Evolutionary conservation across 2,797 vertebrate genomes (phyloP), one percentile per base, ranked within the genome.

Genomic region (Xiphophorus birchmanni): DNA sequence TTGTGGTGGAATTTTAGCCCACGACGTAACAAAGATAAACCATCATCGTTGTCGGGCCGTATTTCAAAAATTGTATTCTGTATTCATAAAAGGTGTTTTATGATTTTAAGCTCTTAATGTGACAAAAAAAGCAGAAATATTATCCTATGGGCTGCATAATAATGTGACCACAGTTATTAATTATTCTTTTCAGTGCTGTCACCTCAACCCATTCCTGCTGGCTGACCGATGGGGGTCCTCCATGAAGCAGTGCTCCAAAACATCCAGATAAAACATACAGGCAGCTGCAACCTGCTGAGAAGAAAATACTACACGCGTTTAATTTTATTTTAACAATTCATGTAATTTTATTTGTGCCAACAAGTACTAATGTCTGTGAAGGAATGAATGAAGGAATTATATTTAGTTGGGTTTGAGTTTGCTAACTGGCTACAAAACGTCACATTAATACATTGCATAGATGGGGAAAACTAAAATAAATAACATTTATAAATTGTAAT

Each of bases 161-260:
- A n/a, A 21, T 23, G 18, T 77, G 13, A 74, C 23, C 5, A 1
- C 5, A 52, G n/a, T 29, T 60, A 5, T 47, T 48, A 2, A 72
- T 58, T 13, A 42, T 73, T 40, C 13, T 79, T 75, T 69, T 56
- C 77, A 96, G 96, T 86, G 50, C 75, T 95, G 93, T 86, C 91
- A 92, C 82, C 93, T 96, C 72, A 93, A 83, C 80, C 95, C 95
- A 0, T 96, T 96, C 78, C 83, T 86, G 65, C 73, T 96, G 85
- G 93, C 95, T 2, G 93, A 94, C 78, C 94, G 80, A 86, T 75
- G 92, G 78, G 95, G 95, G 73, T 90, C 88, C 12, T 89, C 89
- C 0, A 74, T 95, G 77, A 93, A 54, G 45, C 90, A 95, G 73
- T 93, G 93, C 82, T 94, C 91, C 50, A 95, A 95, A 90, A 93